These are phyloP conservation scores for Drosophila prolongata DNA, from an alignment of 2,888 invertebrate genomes.

Conservation along the genomic window DNA sequence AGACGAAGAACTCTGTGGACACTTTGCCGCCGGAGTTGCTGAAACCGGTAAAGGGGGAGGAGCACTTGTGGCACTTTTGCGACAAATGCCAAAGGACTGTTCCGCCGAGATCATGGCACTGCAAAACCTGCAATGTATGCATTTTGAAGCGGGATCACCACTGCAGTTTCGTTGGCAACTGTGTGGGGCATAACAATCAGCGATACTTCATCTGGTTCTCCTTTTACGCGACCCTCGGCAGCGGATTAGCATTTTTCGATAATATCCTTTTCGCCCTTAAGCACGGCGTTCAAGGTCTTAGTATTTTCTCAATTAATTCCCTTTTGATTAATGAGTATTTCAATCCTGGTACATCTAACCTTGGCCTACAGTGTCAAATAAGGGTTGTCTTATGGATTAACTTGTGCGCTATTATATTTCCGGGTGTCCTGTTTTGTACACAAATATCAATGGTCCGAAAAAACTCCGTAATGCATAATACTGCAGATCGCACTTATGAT, in stretches of 20 bases:
- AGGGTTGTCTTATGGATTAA: background rate
- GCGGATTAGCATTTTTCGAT: background rate
- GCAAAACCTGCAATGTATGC: slow-evolving; percentile 92
- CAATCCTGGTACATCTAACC: accelerated
- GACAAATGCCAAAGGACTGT: slow-evolving; percentile 89
- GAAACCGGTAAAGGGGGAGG: slow-evolving; percentile 82
- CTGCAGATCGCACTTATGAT: slow-evolving; percentile 87
- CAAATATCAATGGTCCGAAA: slow-evolving; percentile 34
- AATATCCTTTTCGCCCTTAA: background rate
- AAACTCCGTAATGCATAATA: slow-evolving; percentile 78
- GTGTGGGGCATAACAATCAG: slow-evolving; percentile 94
- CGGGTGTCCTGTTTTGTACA: slow-evolving; percentile 85
- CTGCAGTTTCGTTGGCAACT: slow-evolving; percentile 94
- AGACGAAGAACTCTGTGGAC: slow-evolving; percentile 32
- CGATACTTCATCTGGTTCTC: slow-evolving; percentile 90
- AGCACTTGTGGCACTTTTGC: slow-evolving; percentile 90
- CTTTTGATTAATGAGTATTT: background rate
- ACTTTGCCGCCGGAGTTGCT: slow-evolving; percentile 6
- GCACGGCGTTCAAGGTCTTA: background rate
- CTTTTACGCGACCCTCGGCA: slow-evolving; percentile 1
- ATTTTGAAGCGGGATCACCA: slow-evolving; percentile 94
- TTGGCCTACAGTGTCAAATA: background rate
- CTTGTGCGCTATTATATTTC: slow-evolving; percentile 87
- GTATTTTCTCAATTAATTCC: too few relatives aligned
- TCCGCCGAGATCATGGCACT: slow-evolving; percentile 97